These are phyloP conservation scores for Aurelia sp. DNA, from an alignment of 30 jellyfish, hydroid and myxozoan genomes.

Conservation along the genomic window DNA sequence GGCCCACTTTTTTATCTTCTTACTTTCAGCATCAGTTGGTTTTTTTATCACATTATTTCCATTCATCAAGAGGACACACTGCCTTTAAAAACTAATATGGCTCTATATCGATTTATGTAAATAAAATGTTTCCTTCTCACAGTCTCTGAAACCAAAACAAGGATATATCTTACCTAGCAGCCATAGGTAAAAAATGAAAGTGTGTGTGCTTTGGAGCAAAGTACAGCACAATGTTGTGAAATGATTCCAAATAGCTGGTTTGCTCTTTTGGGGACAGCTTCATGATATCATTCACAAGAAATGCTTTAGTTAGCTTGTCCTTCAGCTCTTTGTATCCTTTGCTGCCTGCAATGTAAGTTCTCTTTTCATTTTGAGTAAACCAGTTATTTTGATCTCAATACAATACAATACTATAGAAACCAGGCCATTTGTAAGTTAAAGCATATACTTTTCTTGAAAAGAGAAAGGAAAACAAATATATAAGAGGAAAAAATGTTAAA, in stretches of 20 bases:
- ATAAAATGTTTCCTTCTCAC: neutral
- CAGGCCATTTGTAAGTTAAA: too few species aligned
- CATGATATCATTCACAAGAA: conserved; percentile 12
- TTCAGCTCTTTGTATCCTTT: conserved; percentile 21
- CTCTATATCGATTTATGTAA: neutral
- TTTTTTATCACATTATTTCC: too few species aligned
- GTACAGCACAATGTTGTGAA: conserved; percentile 22
- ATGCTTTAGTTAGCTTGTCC: conserved; percentile 27
- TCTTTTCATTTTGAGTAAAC: too few species aligned
- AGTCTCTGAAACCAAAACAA: neutral
- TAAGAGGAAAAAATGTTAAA: too few species aligned
- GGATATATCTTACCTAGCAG: conserved; percentile 7
- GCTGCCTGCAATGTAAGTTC: conserved; percentile 6
- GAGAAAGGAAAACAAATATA: too few species aligned
- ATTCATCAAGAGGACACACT: too few species aligned
- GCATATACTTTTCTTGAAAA: too few species aligned
- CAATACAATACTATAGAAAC: too few species aligned
- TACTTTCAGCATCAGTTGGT: too few species aligned
- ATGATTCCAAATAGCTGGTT: conserved; percentile 37
- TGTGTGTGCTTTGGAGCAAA: conserved; percentile 52
- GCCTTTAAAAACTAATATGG: neutral
- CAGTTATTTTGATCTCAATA: too few species aligned
- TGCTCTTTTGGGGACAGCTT: conserved; percentile 20
- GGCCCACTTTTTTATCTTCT: too few species aligned
- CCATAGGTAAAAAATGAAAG: conserved; percentile 13